Percentiles rank a stretch among this genome's conserved stretches.
These are phyloP conservation scores for Penaeus vannamei DNA, from an alignment of 1,140 invertebrate genomes.

Conservation along the genomic window DNA sequence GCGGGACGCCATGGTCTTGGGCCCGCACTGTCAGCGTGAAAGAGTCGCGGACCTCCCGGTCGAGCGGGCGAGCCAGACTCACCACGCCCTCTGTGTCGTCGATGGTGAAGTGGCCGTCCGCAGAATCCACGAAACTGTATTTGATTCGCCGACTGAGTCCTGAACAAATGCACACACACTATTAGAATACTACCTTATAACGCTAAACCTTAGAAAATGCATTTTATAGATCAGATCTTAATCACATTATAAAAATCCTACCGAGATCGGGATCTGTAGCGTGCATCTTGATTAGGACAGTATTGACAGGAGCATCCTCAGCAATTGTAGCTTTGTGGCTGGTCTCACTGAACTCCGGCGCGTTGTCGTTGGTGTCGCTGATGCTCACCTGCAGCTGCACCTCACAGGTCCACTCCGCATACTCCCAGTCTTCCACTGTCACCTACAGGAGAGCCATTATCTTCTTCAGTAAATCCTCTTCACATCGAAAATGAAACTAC, in stretches of 20 bases:
- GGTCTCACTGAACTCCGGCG: conserved; percentile 81
- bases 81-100: conserved; percentile 85
- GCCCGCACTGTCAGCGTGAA: conserved; percentile 62
- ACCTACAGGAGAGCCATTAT: conserved; percentile 83
- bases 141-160: conserved; percentile 58
- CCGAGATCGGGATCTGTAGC: conserved; percentile 66
- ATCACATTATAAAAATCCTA: background rate
- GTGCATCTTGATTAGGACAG: conserved; percentile 62
- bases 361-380: conserved; percentile 90
- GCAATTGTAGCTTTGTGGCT: conserved; percentile 85
- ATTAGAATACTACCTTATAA: background rate
- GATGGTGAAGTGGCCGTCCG: conserved; percentile 77
- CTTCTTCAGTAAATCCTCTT: conserved; percentile 68
- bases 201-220: background rate
- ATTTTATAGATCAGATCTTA: background rate
- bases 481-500: background rate
- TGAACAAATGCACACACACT: background rate
- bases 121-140: conserved; percentile 64
- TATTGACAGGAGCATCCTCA: conserved; percentile 66
- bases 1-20: conserved; percentile 49
- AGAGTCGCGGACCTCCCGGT: conserved; percentile 56
- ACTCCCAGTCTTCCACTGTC: conserved; percentile 84
- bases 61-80: conserved; percentile 74
- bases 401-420: conserved; percentile 81
- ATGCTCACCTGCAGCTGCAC: conserved; percentile 86